A percentile compares a stretch with the other conserved stretches of the same genome.
phyloP scores from a whole-genome alignment of 1,140 invertebrate species.

The Pectinophora gossypiella region DNA sequence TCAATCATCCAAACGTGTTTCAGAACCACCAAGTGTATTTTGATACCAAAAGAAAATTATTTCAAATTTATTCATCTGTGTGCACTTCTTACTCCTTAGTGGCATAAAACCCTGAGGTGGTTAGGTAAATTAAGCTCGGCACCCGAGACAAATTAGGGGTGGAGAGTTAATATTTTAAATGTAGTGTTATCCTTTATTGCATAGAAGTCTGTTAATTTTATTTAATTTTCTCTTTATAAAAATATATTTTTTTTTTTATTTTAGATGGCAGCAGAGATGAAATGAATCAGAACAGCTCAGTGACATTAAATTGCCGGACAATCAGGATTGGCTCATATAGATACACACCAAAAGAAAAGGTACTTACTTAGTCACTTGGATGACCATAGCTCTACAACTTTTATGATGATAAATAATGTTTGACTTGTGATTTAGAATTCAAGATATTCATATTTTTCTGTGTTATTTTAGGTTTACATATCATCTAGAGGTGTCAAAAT shows the following conservation, averaged over 20 bases:
- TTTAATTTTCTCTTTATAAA: constrained; percentile 5
- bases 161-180: too few species aligned
- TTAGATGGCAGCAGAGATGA: constrained; percentile 71
- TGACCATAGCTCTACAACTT: neutral
- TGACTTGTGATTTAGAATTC: neutral
- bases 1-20: too few species aligned
- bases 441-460: neutral
- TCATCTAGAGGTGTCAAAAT: constrained; percentile 81
- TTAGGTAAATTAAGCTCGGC: too few species aligned
- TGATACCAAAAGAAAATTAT: too few species aligned
- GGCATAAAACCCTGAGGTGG: too few species aligned
- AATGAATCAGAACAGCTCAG: constrained; percentile 38
- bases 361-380: too few species aligned
- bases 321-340: constrained; percentile 87
- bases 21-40: too few species aligned
- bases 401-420: neutral
- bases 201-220: too few species aligned
- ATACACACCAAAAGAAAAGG: constrained; percentile 81
- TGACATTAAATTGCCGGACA: constrained; percentile 81
- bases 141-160: too few species aligned
- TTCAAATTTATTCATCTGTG: too few species aligned
- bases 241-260: constrained; percentile 23
- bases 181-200: too few species aligned
- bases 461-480: constrained; percentile 75
- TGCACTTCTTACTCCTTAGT: too few species aligned